Evolutionary conservation across 2,888 invertebrate species (phyloP), one percentile per base, ranked within the genome.

Genomic region (Drosophila hamatofila): DNA sequence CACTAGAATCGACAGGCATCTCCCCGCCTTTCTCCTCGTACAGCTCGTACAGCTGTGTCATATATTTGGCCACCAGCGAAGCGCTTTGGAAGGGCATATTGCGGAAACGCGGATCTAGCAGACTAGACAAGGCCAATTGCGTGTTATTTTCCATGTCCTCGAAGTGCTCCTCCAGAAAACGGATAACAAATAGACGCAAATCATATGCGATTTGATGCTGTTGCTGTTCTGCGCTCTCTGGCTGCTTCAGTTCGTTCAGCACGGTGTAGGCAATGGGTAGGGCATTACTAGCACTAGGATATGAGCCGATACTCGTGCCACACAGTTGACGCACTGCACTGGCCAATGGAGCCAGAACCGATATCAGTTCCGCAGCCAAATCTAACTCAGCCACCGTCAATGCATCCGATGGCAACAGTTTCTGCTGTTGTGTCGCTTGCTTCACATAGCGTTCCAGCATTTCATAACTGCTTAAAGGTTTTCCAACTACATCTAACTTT

Each of bases 41-140:
- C 0, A 75, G 60, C 5, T 70, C 72, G n/a, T 77, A 80, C 7
- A 81, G 41, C 16, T 72, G 64, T 3, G 71, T 66, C 78, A 78
- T 75, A 57, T 81, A 83, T 54, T 80, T 80, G 18, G 64, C 64
- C 25, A 80, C 41, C 41, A 78, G 12, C 1, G 64, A 8, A 2
- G 52, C 48, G 35, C 30, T 80, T 42, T 82, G 62, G 4, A 81
- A 81, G 0, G 81, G 81, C 65, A 73, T 73, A 25, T 78, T 81
- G 0, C 83, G 83, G 30, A 80, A 81, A 2, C 81, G 80, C 0
- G 81, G 81, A 61, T 83, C 81, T 27, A 81, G n/a, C 7, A 81
- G 30, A 39, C 60, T 80, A 0, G 78, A 61, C 33, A 80, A 25
- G 1, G 81, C 83, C 18, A 75, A 33, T 1, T 51, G 52, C 2